Conservation (phyloP, 2,888 invertebrate genomes). For the Agrochola lychnidis region DNA sequence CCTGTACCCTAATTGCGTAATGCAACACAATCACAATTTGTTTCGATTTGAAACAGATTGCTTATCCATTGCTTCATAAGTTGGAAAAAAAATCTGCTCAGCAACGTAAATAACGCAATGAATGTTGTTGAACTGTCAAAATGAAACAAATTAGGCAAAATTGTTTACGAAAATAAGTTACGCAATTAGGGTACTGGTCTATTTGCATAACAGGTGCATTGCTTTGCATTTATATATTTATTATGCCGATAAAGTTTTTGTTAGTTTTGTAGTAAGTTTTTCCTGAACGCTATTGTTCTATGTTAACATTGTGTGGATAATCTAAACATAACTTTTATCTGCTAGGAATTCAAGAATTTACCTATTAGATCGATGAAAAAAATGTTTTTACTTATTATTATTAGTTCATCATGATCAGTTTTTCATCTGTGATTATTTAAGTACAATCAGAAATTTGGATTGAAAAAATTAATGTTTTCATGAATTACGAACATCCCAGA, state of each 20-base stretch:
- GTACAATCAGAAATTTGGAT: neutral
- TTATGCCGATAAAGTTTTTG: neutral
- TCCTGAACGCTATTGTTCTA: conserved; percentile 10
- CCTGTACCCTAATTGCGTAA: too few species aligned
- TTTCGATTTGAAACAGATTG: too few species aligned
- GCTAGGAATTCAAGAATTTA: neutral
- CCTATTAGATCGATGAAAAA: neutral
- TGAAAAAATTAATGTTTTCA: neutral
- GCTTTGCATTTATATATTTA: neutral
- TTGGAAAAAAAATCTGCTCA: too few species aligned
- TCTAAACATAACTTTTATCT: neutral
- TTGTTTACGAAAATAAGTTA: too few species aligned
- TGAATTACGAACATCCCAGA: neutral
- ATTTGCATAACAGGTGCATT: neutral
- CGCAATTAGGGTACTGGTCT: too few species aligned
- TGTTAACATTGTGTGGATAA: neutral
- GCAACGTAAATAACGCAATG: too few species aligned
- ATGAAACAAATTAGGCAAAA: too few species aligned
- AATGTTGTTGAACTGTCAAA: too few species aligned
- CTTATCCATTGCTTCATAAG: too few species aligned
- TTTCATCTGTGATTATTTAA: neutral
- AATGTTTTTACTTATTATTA: neutral
- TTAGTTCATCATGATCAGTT: neutral
- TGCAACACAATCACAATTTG: too few species aligned
- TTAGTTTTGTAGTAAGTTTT: neutral